Base-by-base conservation (phyloP, 2,888 invertebrate genomes). In the Dryocosmus kuriphilus region DNA sequence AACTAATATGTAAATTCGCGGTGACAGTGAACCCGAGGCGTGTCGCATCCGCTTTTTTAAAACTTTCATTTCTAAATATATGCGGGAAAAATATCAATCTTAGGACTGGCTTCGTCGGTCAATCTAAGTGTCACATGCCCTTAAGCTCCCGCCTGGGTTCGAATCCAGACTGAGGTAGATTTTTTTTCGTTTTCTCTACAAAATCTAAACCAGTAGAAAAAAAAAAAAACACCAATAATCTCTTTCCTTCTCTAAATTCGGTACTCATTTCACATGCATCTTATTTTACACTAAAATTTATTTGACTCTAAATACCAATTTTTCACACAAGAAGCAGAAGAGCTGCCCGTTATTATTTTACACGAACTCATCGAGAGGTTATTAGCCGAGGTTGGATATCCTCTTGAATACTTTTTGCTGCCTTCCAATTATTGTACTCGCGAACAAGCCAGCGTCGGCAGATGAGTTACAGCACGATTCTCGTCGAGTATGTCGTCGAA, bases 391-490 rank as follows among this genome's bases (percentile, higher is more conserved):
- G 63, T 63, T 14, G 62, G 61, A 75, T 63, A 38, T 79, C 63
- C 74, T 76, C 75, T 63, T 77, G 77, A 82, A 80, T 81, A 79
- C 80, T 81, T 81, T 82, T 82, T 83, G 80, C 76, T 79, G 83
- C 81, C 81, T 81, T 84, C 82, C 82, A 81, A 82, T 84, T 83
- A 82, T 84, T 83, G 81, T 77, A 75, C 55, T 73, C 60, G 75
- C 80, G 80, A 78, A 75, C 80, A 81, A 85, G 81, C 57, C 74
- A 80, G 76, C 82, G 81, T 80, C 84, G 82, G 81, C 80, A 75
- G 81, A 71, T 51, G 71, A 87, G 86, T 86, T 86, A 86, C 85
- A 82, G 86, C 87, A 86, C 86, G 87, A 85, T 83, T 85, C 85
- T 82, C 84, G 82, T 84, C 81, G 77, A 80, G 81, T 79, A 80